Percentiles rank a stretch among this genome's conserved stretches.
These are phyloP conservation scores for Cantharis lateralis DNA, from an alignment of 2,888 invertebrate genomes.

Conservation along the genomic window DNA sequence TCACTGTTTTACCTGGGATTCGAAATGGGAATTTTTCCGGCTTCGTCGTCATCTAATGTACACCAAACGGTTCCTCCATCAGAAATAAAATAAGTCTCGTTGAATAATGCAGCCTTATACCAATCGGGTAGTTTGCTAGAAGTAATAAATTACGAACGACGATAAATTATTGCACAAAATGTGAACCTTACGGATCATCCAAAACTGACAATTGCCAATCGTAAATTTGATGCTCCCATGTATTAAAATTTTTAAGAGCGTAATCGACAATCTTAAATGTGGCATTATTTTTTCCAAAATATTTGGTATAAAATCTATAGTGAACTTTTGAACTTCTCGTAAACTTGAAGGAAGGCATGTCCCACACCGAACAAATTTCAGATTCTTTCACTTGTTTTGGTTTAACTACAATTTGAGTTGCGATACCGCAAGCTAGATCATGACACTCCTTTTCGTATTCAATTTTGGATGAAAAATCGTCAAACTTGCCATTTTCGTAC, in stretches of 20 bases:
- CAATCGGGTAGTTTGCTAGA: conserved; percentile 77
- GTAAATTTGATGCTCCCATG: conserved; percentile 84
- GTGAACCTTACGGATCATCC: conserved; percentile 67
- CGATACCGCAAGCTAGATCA: conserved; percentile 64
- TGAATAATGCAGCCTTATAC: conserved; percentile 96
- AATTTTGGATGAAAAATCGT: conserved; percentile 39
- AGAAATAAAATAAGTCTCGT: conserved; percentile 90
- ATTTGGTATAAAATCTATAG: conserved; percentile 80
- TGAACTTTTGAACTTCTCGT: conserved; percentile 69
- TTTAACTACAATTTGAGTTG: conserved; percentile 65
- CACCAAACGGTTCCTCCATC: conserved; percentile 94
- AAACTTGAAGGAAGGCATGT: conserved; percentile 88
- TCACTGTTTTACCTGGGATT: conserved; percentile 69
- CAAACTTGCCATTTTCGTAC: conserved; percentile 69
- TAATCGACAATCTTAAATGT: conserved; percentile 77
- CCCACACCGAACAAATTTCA: conserved; percentile 85
- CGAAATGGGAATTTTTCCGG: conserved; percentile 61
- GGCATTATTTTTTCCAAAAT: conserved; percentile 74
- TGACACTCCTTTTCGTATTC: conserved; percentile 45
- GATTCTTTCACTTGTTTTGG: conserved; percentile 60
- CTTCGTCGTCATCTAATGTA: conserved; percentile 65
- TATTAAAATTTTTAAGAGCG: conserved; percentile 73
- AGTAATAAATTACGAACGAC: conserved; percentile 26
- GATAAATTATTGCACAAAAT: conserved; percentile 1
- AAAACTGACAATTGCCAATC: conserved; percentile 87